Evolutionary conservation across 2,113 vertebrate genomes (phyloP), one percentile per base, ranked within the genome.

Genomic region (Periophthalmus modestus): DNA sequence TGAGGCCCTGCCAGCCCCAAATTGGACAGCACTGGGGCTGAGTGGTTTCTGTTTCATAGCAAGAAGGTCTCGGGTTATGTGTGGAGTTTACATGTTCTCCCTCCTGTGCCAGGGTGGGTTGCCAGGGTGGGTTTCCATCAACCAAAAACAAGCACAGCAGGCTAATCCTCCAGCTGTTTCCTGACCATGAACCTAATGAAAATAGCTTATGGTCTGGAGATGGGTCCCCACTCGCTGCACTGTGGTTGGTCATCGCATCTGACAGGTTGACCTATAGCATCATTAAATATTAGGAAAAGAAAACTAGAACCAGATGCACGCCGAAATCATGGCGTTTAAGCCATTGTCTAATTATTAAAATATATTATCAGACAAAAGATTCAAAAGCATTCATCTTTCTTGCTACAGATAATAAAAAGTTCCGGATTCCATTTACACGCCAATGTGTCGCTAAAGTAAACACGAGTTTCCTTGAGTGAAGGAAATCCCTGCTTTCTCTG

Each of bases 401-500:
- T 57, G 52, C 12, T 7, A 21, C 10, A 59, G 23, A 59, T 59
- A 24, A 16, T 1, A 34, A 15, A 61, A 61, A 33, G 28, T 34
- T 34, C 59, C 16, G 15, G 28, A 34, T 28, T 62, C 28, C 15
- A 62, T 65, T 89, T 89, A 74, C 79, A 61, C 84, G 78, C 85
- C 11, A 21, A 78, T 19, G 81, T 71, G 69, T 80, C 83, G 66
- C 88, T 80, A 81, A 73, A 79, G 73, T 33, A 43, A 43, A 43
- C 39, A 7, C 0, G 24, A 69, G 54, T 79, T 89, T 85, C 82
- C 81, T 75, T 75, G 59, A 55, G 71, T 33, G 10, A 77, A 83
- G 76, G 81, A 89, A 90, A 86, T 81, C 73, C 79, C 77, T 69
- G 68, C 23, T 65, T 81, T 85, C 76, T 75, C 75, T 65, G 80